Evolutionary conservation across 2,888 invertebrate genomes (phyloP).

Genomic region (Bellardia bayeri): DNA sequence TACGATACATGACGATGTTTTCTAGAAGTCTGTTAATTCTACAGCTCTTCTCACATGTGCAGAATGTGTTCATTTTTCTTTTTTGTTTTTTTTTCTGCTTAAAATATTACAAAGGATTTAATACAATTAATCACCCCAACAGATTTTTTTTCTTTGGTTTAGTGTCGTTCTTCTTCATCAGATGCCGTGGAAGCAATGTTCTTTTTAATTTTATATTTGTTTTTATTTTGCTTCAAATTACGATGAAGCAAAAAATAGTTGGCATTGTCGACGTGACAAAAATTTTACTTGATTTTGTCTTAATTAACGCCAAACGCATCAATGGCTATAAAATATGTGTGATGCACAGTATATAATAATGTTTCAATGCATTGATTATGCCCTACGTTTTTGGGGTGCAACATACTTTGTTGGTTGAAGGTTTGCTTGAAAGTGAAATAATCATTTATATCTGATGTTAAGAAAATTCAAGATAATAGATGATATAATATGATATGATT

Average conservation of each 20-base stretch:
- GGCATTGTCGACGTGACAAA: conserved; percentile 80
- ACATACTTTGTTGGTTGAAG: neutral
- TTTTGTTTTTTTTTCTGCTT: conserved; percentile 38
- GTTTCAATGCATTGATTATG: conserved; percentile 62
- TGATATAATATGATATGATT: no score
- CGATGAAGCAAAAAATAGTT: conserved; percentile 52
- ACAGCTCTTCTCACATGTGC: conserved; percentile 48
- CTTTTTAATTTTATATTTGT: conserved; percentile 25
- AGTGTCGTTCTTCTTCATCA: conserved; percentile 55
- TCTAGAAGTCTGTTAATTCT: conserved; percentile 52
- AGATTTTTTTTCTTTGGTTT: conserved; percentile 41
- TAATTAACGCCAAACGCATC: conserved; percentile 84
- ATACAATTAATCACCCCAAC: conserved; percentile 72
- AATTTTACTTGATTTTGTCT: conserved; percentile 83
- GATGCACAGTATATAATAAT: conserved; percentile 68
- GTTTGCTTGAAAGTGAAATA: neutral
- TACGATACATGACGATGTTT: neutral
- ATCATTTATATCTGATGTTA: no score
- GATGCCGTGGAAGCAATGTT: conserved; percentile 42
- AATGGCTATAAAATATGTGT: conserved; percentile 83
- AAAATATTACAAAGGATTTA: conserved; percentile 74
- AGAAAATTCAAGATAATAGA: no score
- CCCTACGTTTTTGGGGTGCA: conserved; percentile 26
- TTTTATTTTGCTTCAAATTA: conserved; percentile 30
- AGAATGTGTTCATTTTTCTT: conserved; percentile 17